Evolutionary conservation across 2,113 vertebrate species (phyloP).

Genomic region (Panurus biarmicus): DNA sequence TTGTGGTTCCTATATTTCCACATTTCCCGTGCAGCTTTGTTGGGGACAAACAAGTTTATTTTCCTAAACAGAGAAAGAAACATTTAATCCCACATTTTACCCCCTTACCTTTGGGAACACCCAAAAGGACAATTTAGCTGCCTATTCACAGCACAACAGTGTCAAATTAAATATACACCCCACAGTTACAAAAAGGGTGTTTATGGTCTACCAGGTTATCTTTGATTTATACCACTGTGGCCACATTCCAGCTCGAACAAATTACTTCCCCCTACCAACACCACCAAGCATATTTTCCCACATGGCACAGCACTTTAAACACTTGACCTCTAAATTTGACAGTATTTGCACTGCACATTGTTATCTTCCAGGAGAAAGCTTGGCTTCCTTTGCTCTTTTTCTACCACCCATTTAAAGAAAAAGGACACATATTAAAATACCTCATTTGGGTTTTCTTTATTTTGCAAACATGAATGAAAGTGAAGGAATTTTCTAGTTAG

Average conservation of each 20-base stretch:
- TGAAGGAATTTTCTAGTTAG: neutral
- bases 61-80: neutral
- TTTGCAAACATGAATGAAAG: neutral
- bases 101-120: neutral
- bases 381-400: neutral
- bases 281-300: neutral
- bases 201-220: neutral
- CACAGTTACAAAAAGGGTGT: neutral
- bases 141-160: neutral
- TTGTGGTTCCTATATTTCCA: fast-evolving
- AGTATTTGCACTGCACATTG: neutral
- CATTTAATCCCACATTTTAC: neutral
- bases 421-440: neutral
- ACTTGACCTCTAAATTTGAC: neutral
- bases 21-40: neutral
- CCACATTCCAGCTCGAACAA: neutral
- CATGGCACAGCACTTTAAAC: neutral
- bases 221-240: neutral
- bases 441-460: neutral
- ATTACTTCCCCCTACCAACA: conserved; percentile 11
- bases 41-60: neutral
- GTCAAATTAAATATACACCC: neutral
- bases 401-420: neutral
- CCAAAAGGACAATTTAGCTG: neutral
- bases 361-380: neutral